Evolutionary conservation across 2,113 vertebrate genomes (phyloP), one percentile per base, ranked within the genome.

Genomic region (Passer montanus): DNA sequence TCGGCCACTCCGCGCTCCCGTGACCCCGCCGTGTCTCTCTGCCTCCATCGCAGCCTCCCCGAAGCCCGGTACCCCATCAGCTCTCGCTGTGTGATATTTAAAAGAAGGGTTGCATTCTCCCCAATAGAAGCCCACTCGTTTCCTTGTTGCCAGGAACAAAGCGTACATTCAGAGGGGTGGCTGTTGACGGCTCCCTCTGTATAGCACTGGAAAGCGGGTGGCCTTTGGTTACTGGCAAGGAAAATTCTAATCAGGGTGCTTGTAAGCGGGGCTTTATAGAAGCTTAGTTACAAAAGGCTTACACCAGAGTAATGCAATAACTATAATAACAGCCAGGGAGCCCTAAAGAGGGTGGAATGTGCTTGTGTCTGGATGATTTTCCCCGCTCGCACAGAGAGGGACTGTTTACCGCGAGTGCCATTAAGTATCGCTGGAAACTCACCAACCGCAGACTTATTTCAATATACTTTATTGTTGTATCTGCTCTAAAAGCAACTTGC

Each of bases 41-140:
- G 84, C 55, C 80, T 92, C 79, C 28, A 19, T 8, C 19, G 50
- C 85, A 47, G 74, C 89, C 96, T 72, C 96, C 92, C 53, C 14
- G 59, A 89, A 97, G 95, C 95, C 97, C 95, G 73, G 90, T 96
- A 96, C 96, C 87, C 94, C 97, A 96, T 81, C 95, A 93, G 93
- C 94, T 92, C 83, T 94, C 84, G 84, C 97, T 96, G 91, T 64
- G 95, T 87, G 96, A 98, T 96, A 96, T 98, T 98, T 97, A 97
- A 98, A 98, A 98, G 98, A 97, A 98, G 97, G 98, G 97, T 97
- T 97, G 97, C 97, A 96, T 98, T 98, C 97, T 96, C 97, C 97
- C 97, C 82, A 95, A 91, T 91, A 97, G 97, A 98, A 97, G 97
- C 97, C 97, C 97, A 96, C 98, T 97, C 97, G 96, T 97, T 97